A percentile compares a stretch with the other conserved stretches of the same genome.
phyloP scores from a whole-genome alignment of 1,140 invertebrate genomes.

The Eumeta japonica region DNA sequence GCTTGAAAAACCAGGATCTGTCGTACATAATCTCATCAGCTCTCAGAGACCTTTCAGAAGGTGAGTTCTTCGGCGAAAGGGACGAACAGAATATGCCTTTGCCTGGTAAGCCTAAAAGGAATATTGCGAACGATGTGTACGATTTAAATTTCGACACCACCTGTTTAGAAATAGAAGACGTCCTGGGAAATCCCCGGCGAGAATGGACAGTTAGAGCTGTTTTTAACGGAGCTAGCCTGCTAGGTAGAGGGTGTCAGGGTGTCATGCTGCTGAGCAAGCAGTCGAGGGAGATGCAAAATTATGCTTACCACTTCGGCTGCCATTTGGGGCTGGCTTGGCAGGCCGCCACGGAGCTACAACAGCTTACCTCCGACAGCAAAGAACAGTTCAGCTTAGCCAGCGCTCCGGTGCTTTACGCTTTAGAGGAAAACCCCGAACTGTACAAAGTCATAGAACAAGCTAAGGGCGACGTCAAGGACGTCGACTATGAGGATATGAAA shows the following conservation, averaged over 20 bases:
- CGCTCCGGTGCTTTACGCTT: slow-evolving; percentile 76
- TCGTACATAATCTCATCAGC: slow-evolving; percentile 81
- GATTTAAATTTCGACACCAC: slow-evolving; percentile 34
- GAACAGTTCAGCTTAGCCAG: slow-evolving; percentile 67
- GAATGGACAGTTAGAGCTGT: slow-evolving; percentile 85
- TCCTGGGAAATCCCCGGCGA: slow-evolving; percentile 63
- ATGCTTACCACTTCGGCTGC: slow-evolving; percentile 80
- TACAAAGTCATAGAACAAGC: slow-evolving; percentile 69
- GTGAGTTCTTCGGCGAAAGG: slow-evolving; percentile 78
- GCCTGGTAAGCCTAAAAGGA: slow-evolving; percentile 61
- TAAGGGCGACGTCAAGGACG: slow-evolving; percentile 64
- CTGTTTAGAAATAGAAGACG: slow-evolving; percentile 48
- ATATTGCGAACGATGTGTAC: slow-evolving; percentile 17
- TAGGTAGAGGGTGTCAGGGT: slow-evolving; percentile 81
- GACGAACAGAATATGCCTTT: slow-evolving; percentile 77
- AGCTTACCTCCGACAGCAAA: slow-evolving; percentile 42
- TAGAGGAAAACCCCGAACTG: slow-evolving; percentile 68
- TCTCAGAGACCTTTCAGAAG: slow-evolving; percentile 77
- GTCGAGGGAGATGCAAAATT: slow-evolving; percentile 60
- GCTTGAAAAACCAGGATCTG: slow-evolving; percentile 69
- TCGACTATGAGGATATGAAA: slow-evolving; percentile 70
- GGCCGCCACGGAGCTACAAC: slow-evolving; percentile 63
- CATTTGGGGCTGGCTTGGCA: slow-evolving; percentile 83
- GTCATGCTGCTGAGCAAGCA: slow-evolving; percentile 78
- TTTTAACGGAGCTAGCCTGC: slow-evolving; percentile 71